These are phyloP conservation scores for Echiichthys vipera DNA, from an alignment of 2,797 vertebrate species.

Conservation along the genomic window DNA sequence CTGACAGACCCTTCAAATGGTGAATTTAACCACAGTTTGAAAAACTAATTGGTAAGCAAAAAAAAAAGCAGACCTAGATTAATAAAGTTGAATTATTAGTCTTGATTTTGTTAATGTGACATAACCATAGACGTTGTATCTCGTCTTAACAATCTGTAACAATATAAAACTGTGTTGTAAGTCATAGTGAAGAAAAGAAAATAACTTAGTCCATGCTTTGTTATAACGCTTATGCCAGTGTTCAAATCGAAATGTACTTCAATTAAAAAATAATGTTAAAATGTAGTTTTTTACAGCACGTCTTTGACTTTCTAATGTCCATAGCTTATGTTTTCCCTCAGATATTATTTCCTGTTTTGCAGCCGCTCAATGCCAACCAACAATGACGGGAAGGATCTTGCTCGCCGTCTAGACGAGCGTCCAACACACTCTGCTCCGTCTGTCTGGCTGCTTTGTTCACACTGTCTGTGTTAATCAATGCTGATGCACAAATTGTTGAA, in stretches of 20 bases:
- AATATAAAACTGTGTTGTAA: not conserved
- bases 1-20: not conserved
- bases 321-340: conserved; percentile 54
- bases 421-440: conserved; percentile 62
- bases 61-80: not conserved
- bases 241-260: not conserved
- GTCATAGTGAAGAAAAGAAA: not conserved
- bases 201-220: not conserved
- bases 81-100: not conserved
- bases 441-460: conserved; percentile 52
- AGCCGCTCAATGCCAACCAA: conserved; percentile 72
- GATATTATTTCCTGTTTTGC: conserved; percentile 80
- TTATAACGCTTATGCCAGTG: not conserved
- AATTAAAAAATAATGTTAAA: not conserved
- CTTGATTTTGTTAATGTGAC: not conserved
- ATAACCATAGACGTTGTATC: not conserved
- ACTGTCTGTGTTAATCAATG: conserved; percentile 23
- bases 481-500: conserved; percentile 22
- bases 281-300: not conserved
- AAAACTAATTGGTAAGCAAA: not conserved
- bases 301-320: conserved; percentile 42
- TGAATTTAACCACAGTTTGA: not conserved
- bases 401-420: conserved; percentile 76
- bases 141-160: not conserved
- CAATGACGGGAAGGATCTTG: conserved; percentile 81